phyloP scores from a whole-genome alignment of 2,888 invertebrate genomes.

The Parnassius glacialis region DNA sequence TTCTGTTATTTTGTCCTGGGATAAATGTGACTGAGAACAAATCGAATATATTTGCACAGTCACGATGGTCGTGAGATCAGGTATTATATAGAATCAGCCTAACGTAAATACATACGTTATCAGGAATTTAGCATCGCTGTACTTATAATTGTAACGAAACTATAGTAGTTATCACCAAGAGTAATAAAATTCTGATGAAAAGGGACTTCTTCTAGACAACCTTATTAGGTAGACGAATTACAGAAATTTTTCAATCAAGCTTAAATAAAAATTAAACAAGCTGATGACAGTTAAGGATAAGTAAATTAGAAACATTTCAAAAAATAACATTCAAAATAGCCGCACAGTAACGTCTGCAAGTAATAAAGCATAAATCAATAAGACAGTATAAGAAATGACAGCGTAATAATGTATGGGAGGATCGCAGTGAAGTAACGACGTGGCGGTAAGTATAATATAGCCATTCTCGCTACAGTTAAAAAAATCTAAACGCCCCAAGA shows the following conservation, averaged over 20 bases:
- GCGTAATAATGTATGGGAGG: constrained; percentile 46
- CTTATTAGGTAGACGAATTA: no score
- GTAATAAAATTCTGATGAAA: no score
- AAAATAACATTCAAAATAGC: constrained; percentile 22
- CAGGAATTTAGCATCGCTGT: not conserved
- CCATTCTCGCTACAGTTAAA: constrained; percentile 50
- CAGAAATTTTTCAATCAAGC: no score
- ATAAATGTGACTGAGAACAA: constrained; percentile 60
- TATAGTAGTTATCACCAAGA: no score
- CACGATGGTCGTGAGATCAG: constrained; percentile 62
- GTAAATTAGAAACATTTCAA: constrained; percentile 1
- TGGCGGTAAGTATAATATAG: constrained; percentile 40
- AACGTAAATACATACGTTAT: not conserved
- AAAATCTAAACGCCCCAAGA: constrained; percentile 63
- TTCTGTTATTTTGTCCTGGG: constrained; percentile 36
- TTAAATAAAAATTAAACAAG: no score
- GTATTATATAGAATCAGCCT: constrained; percentile 34
- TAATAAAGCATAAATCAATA: constrained; percentile 34
- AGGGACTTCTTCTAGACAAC: no score
- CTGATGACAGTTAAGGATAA: no score
- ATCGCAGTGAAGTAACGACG: constrained; percentile 44
- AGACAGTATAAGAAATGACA: constrained; percentile 39
- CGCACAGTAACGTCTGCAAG: constrained; percentile 7
- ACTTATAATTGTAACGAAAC: not conserved
- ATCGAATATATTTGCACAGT: constrained; percentile 55